These are phyloP conservation scores for Cryptoblepharus egeriae DNA, from an alignment of 2,797 vertebrate species.

Conservation along the genomic window DNA sequence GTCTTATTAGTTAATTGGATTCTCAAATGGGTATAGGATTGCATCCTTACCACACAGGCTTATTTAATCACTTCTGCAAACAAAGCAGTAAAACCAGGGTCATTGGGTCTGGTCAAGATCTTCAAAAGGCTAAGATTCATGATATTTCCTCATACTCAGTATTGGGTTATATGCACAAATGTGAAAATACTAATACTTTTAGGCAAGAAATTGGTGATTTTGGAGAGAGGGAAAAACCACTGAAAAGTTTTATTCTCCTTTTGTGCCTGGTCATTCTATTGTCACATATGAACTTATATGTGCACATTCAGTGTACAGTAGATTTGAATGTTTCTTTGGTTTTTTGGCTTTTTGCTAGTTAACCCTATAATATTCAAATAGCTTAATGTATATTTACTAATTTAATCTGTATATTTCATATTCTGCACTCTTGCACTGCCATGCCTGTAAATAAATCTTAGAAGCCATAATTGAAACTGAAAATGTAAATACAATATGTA, in stretches of 20 bases:
- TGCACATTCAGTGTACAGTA: neutral
- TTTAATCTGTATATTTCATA: neutral
- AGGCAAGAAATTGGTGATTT: neutral
- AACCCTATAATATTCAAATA: neutral
- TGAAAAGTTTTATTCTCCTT: neutral
- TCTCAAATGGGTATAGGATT: neutral
- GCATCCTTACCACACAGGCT: neutral
- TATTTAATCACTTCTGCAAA: neutral
- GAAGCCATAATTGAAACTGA: constrained; percentile 17
- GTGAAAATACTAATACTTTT: neutral
- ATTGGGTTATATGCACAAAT: neutral
- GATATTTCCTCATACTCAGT: neutral
- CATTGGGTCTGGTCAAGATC: neutral
- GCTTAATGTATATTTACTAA: neutral
- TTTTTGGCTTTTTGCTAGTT: neutral
- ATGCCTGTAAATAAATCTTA: constrained; percentile 11
- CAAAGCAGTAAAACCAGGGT: no score
- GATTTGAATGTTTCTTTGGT: neutral
- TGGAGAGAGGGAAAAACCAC: neutral
- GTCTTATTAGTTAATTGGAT: neutral
- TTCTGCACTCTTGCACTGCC: constrained; percentile 25
- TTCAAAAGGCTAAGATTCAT: neutral
- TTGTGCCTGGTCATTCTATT: neutral
- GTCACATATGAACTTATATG: neutral
- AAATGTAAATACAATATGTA: neutral